These are phyloP conservation scores for Chironex yamaguchii DNA, from an alignment of 30 jellyfish, hydroid and myxozoan genomes.

Conservation along the genomic window DNA sequence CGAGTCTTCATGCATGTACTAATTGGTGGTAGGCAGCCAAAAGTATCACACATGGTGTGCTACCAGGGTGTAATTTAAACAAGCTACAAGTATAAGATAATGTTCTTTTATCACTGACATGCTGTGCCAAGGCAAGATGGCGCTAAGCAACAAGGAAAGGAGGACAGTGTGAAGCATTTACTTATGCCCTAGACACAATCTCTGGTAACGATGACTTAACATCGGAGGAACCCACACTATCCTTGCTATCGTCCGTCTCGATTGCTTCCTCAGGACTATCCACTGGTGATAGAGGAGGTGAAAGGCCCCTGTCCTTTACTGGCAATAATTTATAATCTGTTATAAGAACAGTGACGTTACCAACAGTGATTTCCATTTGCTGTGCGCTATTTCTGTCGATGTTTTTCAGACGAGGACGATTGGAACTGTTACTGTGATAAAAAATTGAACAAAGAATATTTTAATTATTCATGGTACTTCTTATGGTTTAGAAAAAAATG, in stretches of 20 bases:
- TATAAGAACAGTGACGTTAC: slow-evolving; percentile 89
- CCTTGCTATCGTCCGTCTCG: not conserved
- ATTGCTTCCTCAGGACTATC: not conserved
- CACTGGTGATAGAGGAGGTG: slow-evolving; percentile 77
- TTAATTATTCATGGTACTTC: not conserved
- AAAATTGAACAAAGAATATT: not conserved
- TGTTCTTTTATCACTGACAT: no score
- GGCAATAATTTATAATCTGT: slow-evolving; percentile 94
- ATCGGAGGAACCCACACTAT: not conserved
- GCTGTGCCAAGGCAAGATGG: no score
- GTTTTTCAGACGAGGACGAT: slow-evolving; percentile 59
- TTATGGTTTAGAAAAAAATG: not conserved
- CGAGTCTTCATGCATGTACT: no score
- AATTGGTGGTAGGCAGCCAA: no score
- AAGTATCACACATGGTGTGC: no score
- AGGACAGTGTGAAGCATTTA: no score
- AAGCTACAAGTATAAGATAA: no score
- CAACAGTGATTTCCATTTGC: slow-evolving; percentile 92
- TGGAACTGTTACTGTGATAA: slow-evolving; percentile 25
- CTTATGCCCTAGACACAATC: not conserved
- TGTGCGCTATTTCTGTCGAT: slow-evolving; percentile 85
- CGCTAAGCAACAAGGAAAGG: no score
- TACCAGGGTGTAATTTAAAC: no score
- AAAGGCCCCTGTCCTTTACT: slow-evolving; percentile 64
- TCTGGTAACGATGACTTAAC: not conserved